phyloP scores from a whole-genome alignment of 2,888 invertebrate genomes.

The Argyresthia albistria region DNA sequence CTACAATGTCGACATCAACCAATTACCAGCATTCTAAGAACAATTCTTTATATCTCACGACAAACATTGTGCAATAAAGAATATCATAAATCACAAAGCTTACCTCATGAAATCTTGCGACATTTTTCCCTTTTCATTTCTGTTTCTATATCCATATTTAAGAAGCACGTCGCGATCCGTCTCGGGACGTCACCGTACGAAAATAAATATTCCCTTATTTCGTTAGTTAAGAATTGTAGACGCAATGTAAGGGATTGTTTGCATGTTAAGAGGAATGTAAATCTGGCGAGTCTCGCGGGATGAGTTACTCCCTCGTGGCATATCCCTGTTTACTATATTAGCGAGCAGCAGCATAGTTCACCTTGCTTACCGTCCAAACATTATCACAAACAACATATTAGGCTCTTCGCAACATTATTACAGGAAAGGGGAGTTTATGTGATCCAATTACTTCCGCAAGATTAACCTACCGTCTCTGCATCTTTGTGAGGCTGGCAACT shows the following conservation, averaged over 20 bases:
- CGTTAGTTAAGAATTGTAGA: background rate
- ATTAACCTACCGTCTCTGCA: conserved; percentile 14
- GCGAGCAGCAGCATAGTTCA: too few species aligned
- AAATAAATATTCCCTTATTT: background rate
- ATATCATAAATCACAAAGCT: conserved; percentile 36
- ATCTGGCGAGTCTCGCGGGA: background rate
- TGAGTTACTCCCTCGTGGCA: too few species aligned
- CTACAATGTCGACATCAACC: conserved; percentile 5
- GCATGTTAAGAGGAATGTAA: background rate
- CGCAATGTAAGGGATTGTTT: too few species aligned
- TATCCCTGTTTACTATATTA: too few species aligned
- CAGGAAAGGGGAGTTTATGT: background rate
- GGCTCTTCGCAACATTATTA: background rate
- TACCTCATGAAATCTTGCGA: conserved; percentile 15
- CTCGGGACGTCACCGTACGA: background rate
- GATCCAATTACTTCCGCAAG: conserved; percentile 16
- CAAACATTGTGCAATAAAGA: conserved; percentile 38
- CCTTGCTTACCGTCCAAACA: too few species aligned
- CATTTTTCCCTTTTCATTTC: conserved; percentile 2
- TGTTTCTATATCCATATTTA: background rate
- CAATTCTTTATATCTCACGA: conserved; percentile 30
- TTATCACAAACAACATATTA: background rate
- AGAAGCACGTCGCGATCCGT: background rate
- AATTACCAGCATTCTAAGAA: conserved; percentile 18
- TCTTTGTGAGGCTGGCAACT: conserved; percentile 11